A percentile compares a stretch with the other conserved stretches of the same genome.
Evolutionary conservation across 2,888 invertebrate species (phyloP).

Genomic region (Mechanitis mazaeus): DNA sequence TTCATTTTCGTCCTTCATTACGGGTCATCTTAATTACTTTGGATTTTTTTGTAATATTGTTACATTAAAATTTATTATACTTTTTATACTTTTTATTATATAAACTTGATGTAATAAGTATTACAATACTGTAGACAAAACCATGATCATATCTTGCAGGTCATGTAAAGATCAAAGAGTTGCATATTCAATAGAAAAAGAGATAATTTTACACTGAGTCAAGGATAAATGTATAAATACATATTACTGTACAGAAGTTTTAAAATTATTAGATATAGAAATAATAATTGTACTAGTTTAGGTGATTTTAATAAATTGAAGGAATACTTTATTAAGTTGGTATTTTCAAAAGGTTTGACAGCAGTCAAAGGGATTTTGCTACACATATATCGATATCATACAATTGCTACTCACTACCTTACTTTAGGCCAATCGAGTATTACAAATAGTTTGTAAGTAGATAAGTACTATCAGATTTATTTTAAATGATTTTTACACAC

Average conservation of each 20-base stretch:
- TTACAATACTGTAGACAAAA: no score
- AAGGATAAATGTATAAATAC: no score
- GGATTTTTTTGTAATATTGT: conserved; percentile 23
- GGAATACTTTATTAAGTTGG: no score
- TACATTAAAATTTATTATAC: conserved; percentile 10
- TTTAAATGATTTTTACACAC: background rate
- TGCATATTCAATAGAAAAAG: no score
- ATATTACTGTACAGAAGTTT: no score
- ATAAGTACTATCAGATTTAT: background rate
- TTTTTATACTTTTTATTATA: background rate
- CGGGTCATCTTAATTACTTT: conserved; percentile 32
- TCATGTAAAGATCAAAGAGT: no score
- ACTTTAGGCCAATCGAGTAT: background rate
- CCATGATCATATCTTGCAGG: no score
- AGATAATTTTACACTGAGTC: no score
- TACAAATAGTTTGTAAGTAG: background rate
- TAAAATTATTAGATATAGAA: no score
- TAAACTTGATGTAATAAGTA: no score
- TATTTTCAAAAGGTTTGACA: background rate
- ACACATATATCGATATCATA: background rate
- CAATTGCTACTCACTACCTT: background rate
- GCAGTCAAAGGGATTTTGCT: background rate
- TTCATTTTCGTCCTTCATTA: conserved; percentile 74
- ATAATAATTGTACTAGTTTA: no score
- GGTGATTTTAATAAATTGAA: no score